phyloP scores from a whole-genome alignment of 1,140 invertebrate species.

The Drosophila sucinea region DNA sequence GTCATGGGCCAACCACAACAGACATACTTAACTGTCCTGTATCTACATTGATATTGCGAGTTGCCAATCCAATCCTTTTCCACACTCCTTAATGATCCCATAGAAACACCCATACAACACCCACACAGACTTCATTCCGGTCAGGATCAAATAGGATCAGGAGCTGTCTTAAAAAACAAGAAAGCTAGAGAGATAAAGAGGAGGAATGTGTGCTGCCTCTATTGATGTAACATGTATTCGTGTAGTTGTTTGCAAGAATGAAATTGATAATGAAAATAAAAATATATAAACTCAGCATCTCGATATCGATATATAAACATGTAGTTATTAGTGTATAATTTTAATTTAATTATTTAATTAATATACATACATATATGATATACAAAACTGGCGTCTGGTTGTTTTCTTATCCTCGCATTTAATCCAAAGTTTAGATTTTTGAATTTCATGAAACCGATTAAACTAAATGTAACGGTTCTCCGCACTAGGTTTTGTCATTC shows the following conservation, averaged over 20 bases:
- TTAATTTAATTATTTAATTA: conserved; percentile 82
- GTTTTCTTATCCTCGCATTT: background rate
- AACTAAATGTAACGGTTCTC: background rate
- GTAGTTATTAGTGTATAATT: conserved; percentile 80
- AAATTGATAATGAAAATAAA: conserved; percentile 40
- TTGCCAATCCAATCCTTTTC: background rate
- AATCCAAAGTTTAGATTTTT: background rate
- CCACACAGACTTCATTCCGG: conserved; percentile 5
- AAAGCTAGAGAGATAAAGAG: conserved; percentile 20
- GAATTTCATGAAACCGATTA: background rate
- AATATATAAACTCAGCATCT: conserved; percentile 77
- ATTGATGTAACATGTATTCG: conserved; percentile 70
- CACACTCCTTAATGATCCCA: conserved; percentile 15
- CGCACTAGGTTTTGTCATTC: background rate
- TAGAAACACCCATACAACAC: conserved; percentile 15
- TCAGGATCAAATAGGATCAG: conserved; percentile 22
- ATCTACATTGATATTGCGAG: background rate
- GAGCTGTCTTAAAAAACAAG: background rate
- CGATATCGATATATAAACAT: conserved; percentile 78
- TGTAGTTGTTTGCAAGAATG: conserved; percentile 74
- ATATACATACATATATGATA: conserved; percentile 80
- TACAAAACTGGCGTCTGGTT: conserved; percentile 34
- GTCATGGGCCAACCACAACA: conserved; percentile 39
- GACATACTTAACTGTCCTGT: conserved; percentile 21
- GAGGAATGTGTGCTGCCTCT: conserved; percentile 57